phyloP scores from a whole-genome alignment of 1,140 invertebrate species.

The Zaprionus ghesquierei region DNA sequence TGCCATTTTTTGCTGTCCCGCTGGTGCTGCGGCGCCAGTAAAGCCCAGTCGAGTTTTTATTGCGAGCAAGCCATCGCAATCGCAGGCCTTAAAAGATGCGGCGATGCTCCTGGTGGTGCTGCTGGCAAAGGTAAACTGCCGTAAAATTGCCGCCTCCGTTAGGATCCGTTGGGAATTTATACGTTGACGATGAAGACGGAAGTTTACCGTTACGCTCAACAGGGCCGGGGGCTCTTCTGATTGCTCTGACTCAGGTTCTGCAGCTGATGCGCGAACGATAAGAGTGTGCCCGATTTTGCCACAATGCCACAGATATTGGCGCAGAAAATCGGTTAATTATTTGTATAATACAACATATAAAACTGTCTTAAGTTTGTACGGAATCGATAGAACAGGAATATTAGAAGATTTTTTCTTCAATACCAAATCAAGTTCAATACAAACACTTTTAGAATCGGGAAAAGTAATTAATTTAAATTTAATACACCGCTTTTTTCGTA shows the following conservation, averaged over 20 bases:
- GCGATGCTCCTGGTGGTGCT: constrained; percentile 3
- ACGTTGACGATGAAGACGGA: constrained; percentile 24
- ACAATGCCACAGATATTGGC: background rate
- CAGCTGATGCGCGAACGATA: background rate
- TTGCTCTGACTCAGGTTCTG: constrained; percentile 5
- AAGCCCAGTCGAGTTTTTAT: constrained; percentile 41
- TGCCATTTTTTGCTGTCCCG: constrained; percentile 30
- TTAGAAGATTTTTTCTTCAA: background rate
- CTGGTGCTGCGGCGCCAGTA: constrained; percentile 2
- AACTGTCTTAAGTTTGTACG: background rate
- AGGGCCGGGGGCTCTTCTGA: background rate
- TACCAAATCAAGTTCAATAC: background rate
- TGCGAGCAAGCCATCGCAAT: constrained; percentile 6
- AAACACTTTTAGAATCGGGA: background rate
- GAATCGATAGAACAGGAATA: background rate
- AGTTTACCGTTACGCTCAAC: background rate
- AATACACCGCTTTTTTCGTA: background rate
- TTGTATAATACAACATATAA: background rate
- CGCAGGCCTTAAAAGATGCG: constrained; percentile 62
- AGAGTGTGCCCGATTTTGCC: background rate
- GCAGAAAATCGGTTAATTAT: background rate
- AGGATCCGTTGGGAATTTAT: constrained; percentile 39
- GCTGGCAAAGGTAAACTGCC: constrained; percentile 55
- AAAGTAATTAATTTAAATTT: background rate
- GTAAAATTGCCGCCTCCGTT: constrained; percentile 58